These are phyloP conservation scores for Mungos mungo DNA, from an alignment of 2,113 vertebrate genomes.

Conservation along the genomic window DNA sequence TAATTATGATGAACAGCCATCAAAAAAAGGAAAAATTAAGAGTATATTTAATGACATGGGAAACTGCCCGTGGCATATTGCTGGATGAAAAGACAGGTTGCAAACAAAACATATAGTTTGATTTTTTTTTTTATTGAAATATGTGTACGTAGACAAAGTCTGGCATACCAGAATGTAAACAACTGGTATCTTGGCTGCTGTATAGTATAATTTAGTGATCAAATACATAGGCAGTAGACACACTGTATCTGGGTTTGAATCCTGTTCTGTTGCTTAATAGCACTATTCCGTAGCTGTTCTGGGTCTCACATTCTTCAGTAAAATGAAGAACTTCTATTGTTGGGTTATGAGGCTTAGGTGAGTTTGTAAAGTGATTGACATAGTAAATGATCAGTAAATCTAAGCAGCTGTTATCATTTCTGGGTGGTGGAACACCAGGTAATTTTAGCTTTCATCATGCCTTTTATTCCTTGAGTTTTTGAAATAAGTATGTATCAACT, in stretches of 20 bases:
- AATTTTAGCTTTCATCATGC: neutral
- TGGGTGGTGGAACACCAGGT: neutral
- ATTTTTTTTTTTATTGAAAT: neutral
- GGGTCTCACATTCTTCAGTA: neutral
- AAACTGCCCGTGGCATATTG: neutral
- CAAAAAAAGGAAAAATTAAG: neutral
- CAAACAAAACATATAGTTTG: neutral
- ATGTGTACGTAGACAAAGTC: neutral
- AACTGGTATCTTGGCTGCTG: neutral
- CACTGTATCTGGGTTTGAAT: neutral
- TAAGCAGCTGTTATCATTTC: neutral
- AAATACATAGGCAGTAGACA: neutral
- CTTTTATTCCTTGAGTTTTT: constrained; percentile 13
- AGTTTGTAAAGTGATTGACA: neutral
- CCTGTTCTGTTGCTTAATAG: neutral
- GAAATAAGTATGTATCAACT: neutral
- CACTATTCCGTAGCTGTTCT: neutral
- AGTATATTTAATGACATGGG: neutral
- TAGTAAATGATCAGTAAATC: neutral
- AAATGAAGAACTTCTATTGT: neutral
- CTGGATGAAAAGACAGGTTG: neutral
- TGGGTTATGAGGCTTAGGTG: neutral
- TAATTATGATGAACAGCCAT: neutral
- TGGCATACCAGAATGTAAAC: neutral
- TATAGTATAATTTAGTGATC: neutral